Evolutionary conservation across 2,113 vertebrate species (phyloP).

Genomic region (Agapornis roseicollis): DNA sequence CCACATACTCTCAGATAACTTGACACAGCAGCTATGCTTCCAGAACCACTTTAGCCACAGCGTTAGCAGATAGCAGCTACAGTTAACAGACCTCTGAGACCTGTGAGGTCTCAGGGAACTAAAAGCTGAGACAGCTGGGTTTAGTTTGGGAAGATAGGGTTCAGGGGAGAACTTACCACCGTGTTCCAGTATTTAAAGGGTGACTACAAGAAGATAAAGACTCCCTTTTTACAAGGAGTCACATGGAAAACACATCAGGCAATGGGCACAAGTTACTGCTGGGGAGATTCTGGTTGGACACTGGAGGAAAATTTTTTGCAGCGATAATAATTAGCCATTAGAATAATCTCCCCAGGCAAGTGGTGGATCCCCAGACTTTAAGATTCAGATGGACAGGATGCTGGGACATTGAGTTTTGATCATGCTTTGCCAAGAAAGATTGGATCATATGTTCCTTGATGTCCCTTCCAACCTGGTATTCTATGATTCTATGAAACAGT

Average conservation of each 20-base stretch:
- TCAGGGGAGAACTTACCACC: neutral
- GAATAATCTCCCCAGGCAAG: neutral
- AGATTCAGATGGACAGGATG: neutral
- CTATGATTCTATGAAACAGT: neutral
- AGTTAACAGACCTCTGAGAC: rapidly evolving
- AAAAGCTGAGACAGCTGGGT: neutral
- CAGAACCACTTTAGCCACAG: neutral
- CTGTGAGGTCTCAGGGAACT: neutral
- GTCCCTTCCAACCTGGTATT: neutral
- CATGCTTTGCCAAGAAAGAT: neutral
- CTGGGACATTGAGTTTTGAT: neutral
- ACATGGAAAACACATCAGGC: neutral
- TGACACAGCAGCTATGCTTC: neutral
- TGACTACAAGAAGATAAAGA: neutral
- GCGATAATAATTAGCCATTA: neutral
- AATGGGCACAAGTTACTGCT: neutral
- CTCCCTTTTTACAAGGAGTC: neutral
- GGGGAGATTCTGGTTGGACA: neutral
- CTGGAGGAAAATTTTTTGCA: neutral
- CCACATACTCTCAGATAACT: neutral
- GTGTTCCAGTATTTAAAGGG: neutral
- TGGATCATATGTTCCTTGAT: neutral
- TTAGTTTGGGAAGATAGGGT: neutral
- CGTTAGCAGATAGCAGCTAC: too few species aligned
- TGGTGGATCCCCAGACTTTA: neutral